Percentiles rank a stretch among this genome's conserved stretches.
Evolutionary conservation across 92 coral and sea anemone genomes (phyloP).

Genomic region (Phenganax stokvisi): DNA sequence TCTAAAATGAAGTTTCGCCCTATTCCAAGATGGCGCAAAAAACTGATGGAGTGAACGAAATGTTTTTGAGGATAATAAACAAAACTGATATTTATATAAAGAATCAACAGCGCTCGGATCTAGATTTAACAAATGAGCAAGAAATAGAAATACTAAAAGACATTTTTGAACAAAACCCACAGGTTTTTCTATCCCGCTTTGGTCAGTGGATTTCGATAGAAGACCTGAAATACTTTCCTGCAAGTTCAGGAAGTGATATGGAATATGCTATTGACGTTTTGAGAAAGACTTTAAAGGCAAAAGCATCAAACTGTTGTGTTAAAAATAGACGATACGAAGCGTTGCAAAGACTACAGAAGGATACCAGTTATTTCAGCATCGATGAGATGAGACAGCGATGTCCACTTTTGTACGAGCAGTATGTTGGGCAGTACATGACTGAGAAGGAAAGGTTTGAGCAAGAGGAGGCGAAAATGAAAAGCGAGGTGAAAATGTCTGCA

Average conservation of each 20-base stretch:
- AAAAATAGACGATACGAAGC: slow-evolving; percentile 82
- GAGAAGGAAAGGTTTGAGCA: slow-evolving; percentile 70
- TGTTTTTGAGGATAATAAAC: slow-evolving; percentile 61
- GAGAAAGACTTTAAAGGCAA: slow-evolving; percentile 54
- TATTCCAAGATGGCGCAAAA: slow-evolving; percentile 70
- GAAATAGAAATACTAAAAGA: slow-evolving; percentile 61
- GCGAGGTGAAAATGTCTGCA: slow-evolving; percentile 61
- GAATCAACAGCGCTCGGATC: slow-evolving; percentile 77
- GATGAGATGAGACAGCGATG: slow-evolving; percentile 72
- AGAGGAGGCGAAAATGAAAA: slow-evolving; percentile 55
- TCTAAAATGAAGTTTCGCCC: background rate
- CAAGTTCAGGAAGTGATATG: slow-evolving; percentile 51
- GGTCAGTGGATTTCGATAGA: slow-evolving; percentile 61
- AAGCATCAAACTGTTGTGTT: slow-evolving; percentile 54
- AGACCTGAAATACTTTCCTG: slow-evolving; percentile 62
- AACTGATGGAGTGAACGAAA: slow-evolving; percentile 32
- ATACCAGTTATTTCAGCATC: slow-evolving; percentile 65
- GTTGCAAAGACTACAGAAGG: slow-evolving; percentile 58
- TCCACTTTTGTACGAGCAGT: slow-evolving; percentile 77
- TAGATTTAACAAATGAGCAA: slow-evolving; percentile 65
- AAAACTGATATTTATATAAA: slow-evolving; percentile 56
- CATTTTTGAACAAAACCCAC: slow-evolving; percentile 54
- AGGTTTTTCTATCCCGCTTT: slow-evolving; percentile 72
- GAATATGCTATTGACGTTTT: slow-evolving; percentile 59
- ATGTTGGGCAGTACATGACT: slow-evolving; percentile 80